Percentiles rank a stretch among this genome's conserved stretches.
These are phyloP conservation scores for Acrobasis consociella DNA, from an alignment of 2,888 invertebrate species.

Conservation along the genomic window DNA sequence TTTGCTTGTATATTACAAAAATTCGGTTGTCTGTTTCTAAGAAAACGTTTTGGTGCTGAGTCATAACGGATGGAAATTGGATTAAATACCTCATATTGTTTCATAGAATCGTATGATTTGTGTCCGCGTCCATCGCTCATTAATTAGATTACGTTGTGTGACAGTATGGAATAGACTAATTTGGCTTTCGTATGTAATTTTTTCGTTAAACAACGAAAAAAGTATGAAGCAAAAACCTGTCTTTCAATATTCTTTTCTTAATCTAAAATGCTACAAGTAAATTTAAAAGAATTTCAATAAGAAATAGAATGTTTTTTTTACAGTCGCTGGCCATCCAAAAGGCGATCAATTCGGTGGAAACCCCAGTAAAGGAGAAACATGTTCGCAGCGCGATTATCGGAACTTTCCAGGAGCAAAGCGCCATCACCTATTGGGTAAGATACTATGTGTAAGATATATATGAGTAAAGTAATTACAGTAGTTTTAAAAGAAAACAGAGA, in stretches of 20 bases:
- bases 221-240: no score
- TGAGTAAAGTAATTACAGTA: no score
- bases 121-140: background rate
- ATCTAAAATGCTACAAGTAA: no score
- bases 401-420: constrained; percentile 96
- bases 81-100: background rate
- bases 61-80: background rate
- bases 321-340: constrained; percentile 91
- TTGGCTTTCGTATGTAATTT: no score
- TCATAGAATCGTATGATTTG: background rate
- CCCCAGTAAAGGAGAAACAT: constrained; percentile 99
- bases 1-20: background rate
- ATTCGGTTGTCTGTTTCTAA: background rate
- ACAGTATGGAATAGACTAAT: background rate
- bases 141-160: background rate
- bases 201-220: no score
- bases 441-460: background rate
- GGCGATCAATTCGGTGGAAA: constrained; percentile 95
- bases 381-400: constrained; percentile 97
- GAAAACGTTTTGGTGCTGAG: background rate
- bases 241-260: no score
- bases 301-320: constrained; percentile 13
- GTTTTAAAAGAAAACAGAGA: no score
- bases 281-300: no score
- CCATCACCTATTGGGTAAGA: constrained; percentile 93